phyloP scores from a whole-genome alignment of 2,797 vertebrate genomes.

The Sitta carolinensis region DNA sequence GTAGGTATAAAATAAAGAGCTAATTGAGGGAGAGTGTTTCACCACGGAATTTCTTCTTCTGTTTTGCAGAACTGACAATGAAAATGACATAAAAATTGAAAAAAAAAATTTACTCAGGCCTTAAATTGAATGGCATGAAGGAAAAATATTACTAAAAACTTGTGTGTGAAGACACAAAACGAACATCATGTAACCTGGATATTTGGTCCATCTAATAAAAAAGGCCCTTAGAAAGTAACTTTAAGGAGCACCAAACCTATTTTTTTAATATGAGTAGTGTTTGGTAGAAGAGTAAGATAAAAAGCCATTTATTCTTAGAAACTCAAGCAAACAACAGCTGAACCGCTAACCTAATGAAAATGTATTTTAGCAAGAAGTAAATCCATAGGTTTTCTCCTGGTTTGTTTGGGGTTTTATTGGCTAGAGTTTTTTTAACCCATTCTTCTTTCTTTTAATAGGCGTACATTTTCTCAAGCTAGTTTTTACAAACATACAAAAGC shows the following conservation, averaged over 20 bases:
- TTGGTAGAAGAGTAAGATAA: neutral
- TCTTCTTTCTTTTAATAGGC: neutral
- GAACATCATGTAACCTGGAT: neutral
- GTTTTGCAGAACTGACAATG: neutral
- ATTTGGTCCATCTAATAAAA: neutral
- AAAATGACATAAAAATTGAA: neutral
- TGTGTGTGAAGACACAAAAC: neutral
- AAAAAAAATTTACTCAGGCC: neutral
- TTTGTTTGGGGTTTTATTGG: accelerated
- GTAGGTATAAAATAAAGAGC: neutral
- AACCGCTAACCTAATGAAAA: neutral
- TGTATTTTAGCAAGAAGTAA: neutral
- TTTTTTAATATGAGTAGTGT: neutral
- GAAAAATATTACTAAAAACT: neutral
- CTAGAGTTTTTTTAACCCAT: neutral
- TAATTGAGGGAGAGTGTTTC: neutral
- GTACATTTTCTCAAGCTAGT: neutral
- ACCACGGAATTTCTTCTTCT: neutral
- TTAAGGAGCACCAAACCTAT: neutral
- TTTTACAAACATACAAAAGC: neutral
- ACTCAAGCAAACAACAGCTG: neutral
- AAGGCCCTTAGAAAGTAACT: neutral
- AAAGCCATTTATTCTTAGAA: neutral
- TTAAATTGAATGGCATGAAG: neutral
- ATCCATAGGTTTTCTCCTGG: neutral